Percentiles rank a stretch among this genome's conserved stretches.
Evolutionary conservation across 1,140 invertebrate genomes (phyloP).

Genomic region (Aleiodes sp.): DNA sequence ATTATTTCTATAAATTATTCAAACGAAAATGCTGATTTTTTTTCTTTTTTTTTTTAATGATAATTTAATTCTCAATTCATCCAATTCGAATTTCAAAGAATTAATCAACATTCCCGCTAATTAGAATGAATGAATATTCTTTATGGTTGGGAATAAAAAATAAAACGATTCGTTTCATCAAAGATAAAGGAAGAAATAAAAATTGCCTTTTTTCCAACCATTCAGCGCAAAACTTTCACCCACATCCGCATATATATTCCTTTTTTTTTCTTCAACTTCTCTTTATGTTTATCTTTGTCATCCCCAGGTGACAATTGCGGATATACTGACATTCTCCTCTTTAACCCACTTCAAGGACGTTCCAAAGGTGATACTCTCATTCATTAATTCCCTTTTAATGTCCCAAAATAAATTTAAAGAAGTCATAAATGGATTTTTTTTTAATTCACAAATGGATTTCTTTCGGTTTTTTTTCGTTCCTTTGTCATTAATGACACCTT

Average conservation of each 20-base stretch:
- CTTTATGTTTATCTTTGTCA: constrained; percentile 18
- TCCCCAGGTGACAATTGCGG: constrained; percentile 17
- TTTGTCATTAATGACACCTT: not conserved
- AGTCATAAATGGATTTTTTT: not conserved
- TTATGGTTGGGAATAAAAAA: not conserved
- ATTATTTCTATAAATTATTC: not conserved
- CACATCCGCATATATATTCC: constrained; percentile 21
- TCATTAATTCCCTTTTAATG: no score
- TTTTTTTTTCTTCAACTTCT: not conserved
- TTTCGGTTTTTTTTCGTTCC: not conserved
- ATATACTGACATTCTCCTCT: not conserved
- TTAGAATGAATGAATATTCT: no score
- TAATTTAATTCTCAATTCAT: no score
- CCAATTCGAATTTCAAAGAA: no score
- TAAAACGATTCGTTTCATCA: constrained; percentile 6
- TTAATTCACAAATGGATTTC: not conserved
- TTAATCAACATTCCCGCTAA: no score
- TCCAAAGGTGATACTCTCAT: not conserved
- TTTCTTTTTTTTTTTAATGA: not conserved
- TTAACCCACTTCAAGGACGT: constrained; percentile 22
- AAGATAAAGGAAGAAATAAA: not conserved
- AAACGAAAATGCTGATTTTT: not conserved
- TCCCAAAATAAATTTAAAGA: no score
- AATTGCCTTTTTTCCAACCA: not conserved
- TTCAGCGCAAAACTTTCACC: constrained; percentile 23